phyloP scores from a whole-genome alignment of 2,797 vertebrate genomes.

The Ptychadena robeensis region DNA sequence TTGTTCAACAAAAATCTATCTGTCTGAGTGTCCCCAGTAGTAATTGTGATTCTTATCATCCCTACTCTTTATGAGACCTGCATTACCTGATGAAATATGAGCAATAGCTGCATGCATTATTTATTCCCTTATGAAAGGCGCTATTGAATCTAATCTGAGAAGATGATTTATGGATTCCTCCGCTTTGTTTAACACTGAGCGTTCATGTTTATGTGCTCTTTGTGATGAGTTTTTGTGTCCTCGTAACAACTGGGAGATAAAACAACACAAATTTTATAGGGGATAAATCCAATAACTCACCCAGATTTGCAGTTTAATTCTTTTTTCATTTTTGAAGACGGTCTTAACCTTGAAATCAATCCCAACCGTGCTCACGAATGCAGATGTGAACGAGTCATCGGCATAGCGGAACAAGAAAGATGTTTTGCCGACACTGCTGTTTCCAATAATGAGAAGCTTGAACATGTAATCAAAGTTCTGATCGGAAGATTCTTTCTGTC shows the following conservation, averaged over 20 bases:
- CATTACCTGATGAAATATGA: constrained; percentile 46
- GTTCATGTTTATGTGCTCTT: neutral
- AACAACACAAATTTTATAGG: neutral
- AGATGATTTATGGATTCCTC: constrained; percentile 8
- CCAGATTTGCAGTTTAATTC: constrained; percentile 99
- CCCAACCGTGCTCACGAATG: constrained; percentile 97
- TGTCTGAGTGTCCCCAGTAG: constrained; percentile 22
- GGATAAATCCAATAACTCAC: constrained; percentile 74
- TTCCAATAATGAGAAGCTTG: constrained; percentile 96
- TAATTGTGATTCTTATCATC: constrained; percentile 38
- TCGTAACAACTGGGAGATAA: neutral
- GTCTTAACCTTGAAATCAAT: constrained; percentile 99
- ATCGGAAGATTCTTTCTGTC: constrained; percentile 93
- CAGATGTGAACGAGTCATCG: constrained; percentile 95
- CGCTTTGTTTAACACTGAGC: constrained; percentile 20
- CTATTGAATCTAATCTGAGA: constrained; percentile 34
- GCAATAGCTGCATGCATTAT: constrained; percentile 17
- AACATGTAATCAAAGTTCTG: constrained; percentile 99
- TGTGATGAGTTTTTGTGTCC: constrained; percentile 1
- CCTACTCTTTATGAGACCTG: constrained; percentile 14
- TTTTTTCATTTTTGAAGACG: constrained; percentile 96
- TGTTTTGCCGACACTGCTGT: constrained; percentile 97
- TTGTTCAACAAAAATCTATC: constrained; percentile 18
- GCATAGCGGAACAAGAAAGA: constrained; percentile 97
- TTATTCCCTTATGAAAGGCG: constrained; percentile 31